A percentile compares a stretch with the other conserved stretches of the same genome.
Conservation (phyloP, 2,888 invertebrate genomes). For the Phyllotreta cruciferae region DNA sequence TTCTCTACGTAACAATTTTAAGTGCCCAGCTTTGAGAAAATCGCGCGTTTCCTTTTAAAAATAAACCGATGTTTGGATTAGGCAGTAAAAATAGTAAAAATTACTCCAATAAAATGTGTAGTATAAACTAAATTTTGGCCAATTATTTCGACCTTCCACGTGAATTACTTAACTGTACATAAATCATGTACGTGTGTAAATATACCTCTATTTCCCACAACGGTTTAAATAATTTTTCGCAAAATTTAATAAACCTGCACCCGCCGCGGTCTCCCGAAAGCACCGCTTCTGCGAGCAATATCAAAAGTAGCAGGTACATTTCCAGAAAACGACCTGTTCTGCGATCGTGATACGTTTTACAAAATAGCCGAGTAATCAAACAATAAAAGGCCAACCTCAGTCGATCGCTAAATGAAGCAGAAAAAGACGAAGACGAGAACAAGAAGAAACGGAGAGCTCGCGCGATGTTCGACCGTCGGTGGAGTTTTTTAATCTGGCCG, state of each 20-base stretch:
- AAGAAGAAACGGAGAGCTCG: constrained; percentile 32
- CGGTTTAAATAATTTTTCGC: background rate
- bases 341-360: constrained; percentile 35
- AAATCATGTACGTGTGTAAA: constrained; percentile 15
- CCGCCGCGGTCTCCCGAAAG: background rate
- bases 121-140: constrained; percentile 19
- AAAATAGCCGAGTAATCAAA: constrained; percentile 47
- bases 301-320: constrained; percentile 23
- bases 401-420: constrained; percentile 44
- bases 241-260: background rate
- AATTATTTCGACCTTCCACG: constrained; percentile 17
- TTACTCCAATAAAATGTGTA: constrained; percentile 17
- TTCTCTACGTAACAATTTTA: constrained; percentile 2
- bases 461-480: constrained; percentile 36
- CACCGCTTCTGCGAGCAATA: constrained; percentile 11
- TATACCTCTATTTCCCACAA: constrained; percentile 3
- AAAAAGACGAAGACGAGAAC: constrained; percentile 38
- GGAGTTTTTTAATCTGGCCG: constrained; percentile 40
- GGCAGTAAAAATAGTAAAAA: constrained; percentile 19
- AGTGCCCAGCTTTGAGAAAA: constrained; percentile 7
- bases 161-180: constrained; percentile 13
- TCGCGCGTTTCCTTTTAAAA: constrained; percentile 10
- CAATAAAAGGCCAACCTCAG: constrained; percentile 45
- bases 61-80: constrained; percentile 17
- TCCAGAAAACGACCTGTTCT: constrained; percentile 22